Base-by-base conservation (phyloP, 2,888 invertebrate species). In the Lepidonotus clava region DNA sequence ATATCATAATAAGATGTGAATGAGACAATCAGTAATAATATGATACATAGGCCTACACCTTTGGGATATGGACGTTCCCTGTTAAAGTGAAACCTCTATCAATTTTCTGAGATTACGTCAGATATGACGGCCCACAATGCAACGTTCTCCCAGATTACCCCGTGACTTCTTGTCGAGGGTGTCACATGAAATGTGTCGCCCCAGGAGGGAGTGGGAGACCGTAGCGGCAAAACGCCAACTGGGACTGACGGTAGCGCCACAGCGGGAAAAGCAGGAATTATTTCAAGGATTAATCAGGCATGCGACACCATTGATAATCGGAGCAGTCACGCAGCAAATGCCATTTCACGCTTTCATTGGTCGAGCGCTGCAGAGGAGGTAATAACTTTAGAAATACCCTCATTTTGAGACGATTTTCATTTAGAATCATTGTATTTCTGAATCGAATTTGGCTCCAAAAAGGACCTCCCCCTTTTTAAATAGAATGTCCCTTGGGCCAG, bases 321-420 rank as follows among this genome's bases (percentile, higher is more conserved):
- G 76, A 21, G 38, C 40, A 40, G 38, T 40, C 76, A 40, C 40
- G 76, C 76, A 76, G 76, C 38, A 40, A 76, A 76, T 76, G 36
- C 38, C 40, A 76, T 76, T 76, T 76, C 76, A 76, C 38, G 76
- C 76, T 76, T 34, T 61, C 61, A 61, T 61, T 61, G 61, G 61
- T 32, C 24, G 61, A 61, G 61, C 61, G 61, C 61, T 32, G 28
- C n/a, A 24, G 1, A 24, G 28, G 24, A 61, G 61, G 61, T 61
- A 61, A 61, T 61, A 61, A 61, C 61, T 61, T n/a, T 61, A 61
- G 61, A 61, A 61, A 61, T 61, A 61, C 61, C 28, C 24, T 61
- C 24, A 61, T 61, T 61, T n/a, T 61, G 61, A 61, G 61, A 61
- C 28, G 11, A 61, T 61, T 28, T 61, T 24, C 61, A 61, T 61